Evolutionary conservation across 2,888 invertebrate genomes (phyloP), one percentile per base, ranked within the genome.

Genomic region (Drosophila paranaensis): DNA sequence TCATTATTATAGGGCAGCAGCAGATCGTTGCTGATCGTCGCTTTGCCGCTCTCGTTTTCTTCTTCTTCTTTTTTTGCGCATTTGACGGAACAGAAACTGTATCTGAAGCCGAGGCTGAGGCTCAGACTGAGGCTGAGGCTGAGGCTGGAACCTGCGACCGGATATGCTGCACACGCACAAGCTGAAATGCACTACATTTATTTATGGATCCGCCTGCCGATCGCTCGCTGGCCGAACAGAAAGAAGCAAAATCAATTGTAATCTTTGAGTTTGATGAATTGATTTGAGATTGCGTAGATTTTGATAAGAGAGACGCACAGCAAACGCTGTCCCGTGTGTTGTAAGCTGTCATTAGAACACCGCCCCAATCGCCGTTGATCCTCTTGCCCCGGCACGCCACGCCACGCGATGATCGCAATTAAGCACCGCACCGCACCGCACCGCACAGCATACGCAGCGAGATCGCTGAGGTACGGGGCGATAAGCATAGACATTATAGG

Each of bases 151-250:
- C 53, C 55, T 33, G n/a, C 35, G 71, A 85, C 90, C 88, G 90
- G 88, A 88, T 89, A 85, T 80, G 88, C 78, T 79, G 81, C 76
- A 83, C 88, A 79, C 90, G 78, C 82, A 70, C 66, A 74, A 71
- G 35, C 65, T 42, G 83, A 82, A 82, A 65, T 86, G 89, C 76
- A 87, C 81, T 87, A 83, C 90, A 89, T 90, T 87, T 87, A 91
- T 90, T 90, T 90, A 91, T 90, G 90, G 90, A 90, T 91, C 91
- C 88, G 88, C 86, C 84, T 76, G 79, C 74, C 72, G 68, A 74
- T 64, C 45, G 60, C 27, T 58, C 57, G 60, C 55, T 35, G 4
- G 4, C 54, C 37, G 27, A 37, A 16, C 16, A 51, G 35, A 51
- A 35, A 14, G 2, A 14, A 35, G 10, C 33, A 16, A 50, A 89